Base-by-base conservation (phyloP, 2,113 vertebrate genomes). In the Oncorhynchus tshawytscha region DNA sequence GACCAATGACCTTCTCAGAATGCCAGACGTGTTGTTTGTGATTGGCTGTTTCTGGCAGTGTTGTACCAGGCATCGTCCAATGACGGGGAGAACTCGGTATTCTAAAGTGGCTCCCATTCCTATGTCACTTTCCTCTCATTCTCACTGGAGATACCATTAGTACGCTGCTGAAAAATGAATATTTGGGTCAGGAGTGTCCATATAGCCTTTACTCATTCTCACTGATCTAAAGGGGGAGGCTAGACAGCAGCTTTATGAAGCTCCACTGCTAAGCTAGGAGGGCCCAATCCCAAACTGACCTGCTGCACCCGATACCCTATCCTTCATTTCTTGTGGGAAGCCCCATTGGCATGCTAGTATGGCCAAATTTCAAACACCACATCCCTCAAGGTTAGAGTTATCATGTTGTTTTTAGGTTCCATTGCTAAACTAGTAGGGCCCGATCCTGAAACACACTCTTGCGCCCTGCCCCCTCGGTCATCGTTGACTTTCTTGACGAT, bases 1-100 rank as follows among this genome's bases (percentile, higher is more conserved):
- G 77, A 80, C 75, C 76, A 75, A 75, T 79, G 80, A 85, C 80
- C 81, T 60, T 62, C 51, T 69, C 29, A n/a, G 29, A 62, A 59
- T 72, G 77, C 84, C 79, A 81, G 70, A 29, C 6, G 45, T 81
- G 77, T 79, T 11, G 16, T 25, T 74, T 74, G 60, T 74, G 65
- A 34, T 29, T 78, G 67, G 82, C 75, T 69, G 80, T 68, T 7
- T 80, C 85, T 88, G 88, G 90, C 87, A 88, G 87, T 86, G 85
- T 82, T 77, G 85, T 83, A 75, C 77, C 77, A 67, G 77, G 18
- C 16, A 15, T 85, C 67, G 16, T 84, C 85, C 84, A 70, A 79
- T 80, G 84, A 84, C 82, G 2, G 86, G 89, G 82, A 73, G 25
- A 70, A 65, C 78, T 78, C 83, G 57, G 74, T 81, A 74, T 71